Base-by-base conservation (phyloP, 2,888 invertebrate species). In the Allophyes oxyacanthae region DNA sequence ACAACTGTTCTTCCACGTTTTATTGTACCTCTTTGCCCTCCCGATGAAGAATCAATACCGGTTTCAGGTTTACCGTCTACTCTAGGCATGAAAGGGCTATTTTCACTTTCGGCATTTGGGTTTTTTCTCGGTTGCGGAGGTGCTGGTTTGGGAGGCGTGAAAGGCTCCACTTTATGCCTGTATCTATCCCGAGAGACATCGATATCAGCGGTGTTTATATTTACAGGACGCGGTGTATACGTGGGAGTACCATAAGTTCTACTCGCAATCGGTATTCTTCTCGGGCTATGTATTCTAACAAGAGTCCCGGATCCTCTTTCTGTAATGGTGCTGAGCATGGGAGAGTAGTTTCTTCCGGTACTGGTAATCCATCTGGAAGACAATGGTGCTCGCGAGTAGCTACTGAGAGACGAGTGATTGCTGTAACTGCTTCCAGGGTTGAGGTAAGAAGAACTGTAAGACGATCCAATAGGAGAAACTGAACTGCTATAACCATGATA, bases 181-280 rank as follows among this genome's bases (percentile, higher is more conserved):
- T 96, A 96, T 75, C 94, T 95, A 63, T 96, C 95, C 64, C 95
- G 95, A 0, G 97, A 97, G 0, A 98, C 97, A 84, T 98, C 98
- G 70, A 98, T 98, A 82, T 97, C 97, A 28, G 97, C 97, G 2
- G 98, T 97, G 85, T 97, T 97, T 64, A 97, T 97, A 70, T 96
- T 95, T 45, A 96, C 95, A 1, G 97, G 97, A 49, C 96, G 95
- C 1, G 95, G 90, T 37, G 88, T 89, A 68, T 92, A 84, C 79
- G 85, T 77, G 72, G 89, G 72, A 85, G 95, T 70, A 78, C 91
- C 70, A 85, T 92, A 83, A 49, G 72, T 83, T 94, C 90, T 86
- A 91, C 95, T 64, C 88, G 95, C 44, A 92, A 95, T 78, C 83
- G 95, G 87, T 50, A 88, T 78, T 66, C 93, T 85, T 65, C 94